Evolutionary conservation across 2,888 invertebrate genomes (phyloP), one percentile per base, ranked within the genome.

Genomic region (Melipona bicolor): DNA sequence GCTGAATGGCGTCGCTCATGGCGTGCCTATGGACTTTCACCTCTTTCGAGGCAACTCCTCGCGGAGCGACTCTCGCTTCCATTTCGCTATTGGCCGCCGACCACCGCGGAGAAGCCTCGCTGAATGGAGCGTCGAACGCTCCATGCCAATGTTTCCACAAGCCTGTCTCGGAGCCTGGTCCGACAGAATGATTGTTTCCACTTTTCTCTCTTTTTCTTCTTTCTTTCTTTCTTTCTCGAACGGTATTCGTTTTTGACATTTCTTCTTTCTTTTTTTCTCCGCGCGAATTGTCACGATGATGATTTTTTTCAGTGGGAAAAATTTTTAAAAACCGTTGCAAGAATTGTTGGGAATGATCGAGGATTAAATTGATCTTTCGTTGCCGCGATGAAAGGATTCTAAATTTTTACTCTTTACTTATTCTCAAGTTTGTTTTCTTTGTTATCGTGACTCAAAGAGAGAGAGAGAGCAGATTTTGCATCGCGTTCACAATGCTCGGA

Each of bases 21-120:
- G 85, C 86, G 85, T 65, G 85, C 70, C 82, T 79, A 67, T 87
- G 88, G 92, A 92, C 92, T 92, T 92, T 92, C 92, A 91, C 92
- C 91, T 89, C 87, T 87, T 90, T 89, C 86, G 61, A 62, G 43
- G 76, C 79, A 73, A 87, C 85, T 87, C 84, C 77, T 67, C 79
- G 79, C 64, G 77, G 43, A 43, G 70, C 83, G 83, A 85, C 87
- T 91, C 90, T 91, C 89, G 87, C 91, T 90, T 88, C 85, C 89
- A 89, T 88, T 91, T 88, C 89, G 87, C 87, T 75, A 81, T 75
- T 81, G 72, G 65, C 80, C 73, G 80, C 83, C 65, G 56, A 65
- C 64, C n/a, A 52, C 54, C 74, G 32, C 24, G 76, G 50, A 24
- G 52, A 24, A 62, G 49, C 59, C 11, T 70, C 52, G 70, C 11